Conservation (phyloP, 2,888 invertebrate species). For the Spicauda simplicius region DNA sequence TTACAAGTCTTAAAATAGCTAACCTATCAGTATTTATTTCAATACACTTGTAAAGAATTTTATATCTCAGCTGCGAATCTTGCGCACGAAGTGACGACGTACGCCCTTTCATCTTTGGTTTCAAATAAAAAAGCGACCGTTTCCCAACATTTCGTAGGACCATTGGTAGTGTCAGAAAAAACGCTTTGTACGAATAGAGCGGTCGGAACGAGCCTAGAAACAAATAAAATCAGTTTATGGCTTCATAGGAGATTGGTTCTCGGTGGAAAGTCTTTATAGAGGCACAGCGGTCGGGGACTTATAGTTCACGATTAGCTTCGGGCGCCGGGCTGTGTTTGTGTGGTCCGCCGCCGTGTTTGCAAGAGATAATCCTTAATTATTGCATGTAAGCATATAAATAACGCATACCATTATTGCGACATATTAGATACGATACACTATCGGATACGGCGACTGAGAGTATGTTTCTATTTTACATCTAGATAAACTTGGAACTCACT, state of each 20-base stretch:
- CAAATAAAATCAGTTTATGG: conserved; percentile 67
- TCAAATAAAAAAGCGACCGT: conserved; percentile 22
- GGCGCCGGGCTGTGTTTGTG: conserved; percentile 68
- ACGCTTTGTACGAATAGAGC: conserved; percentile 18
- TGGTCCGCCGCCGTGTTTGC: conserved; percentile 61
- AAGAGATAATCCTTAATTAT: conserved; percentile 36
- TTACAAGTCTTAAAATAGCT: conserved; percentile 16
- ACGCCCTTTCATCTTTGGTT: conserved; percentile 20
- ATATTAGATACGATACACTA: conserved; percentile 26
- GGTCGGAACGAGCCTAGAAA: conserved; percentile 53
- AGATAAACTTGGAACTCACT: conserved; percentile 28
- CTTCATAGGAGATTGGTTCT: conserved; percentile 68
- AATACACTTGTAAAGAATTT: background rate
- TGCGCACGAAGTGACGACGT: conserved; percentile 13
- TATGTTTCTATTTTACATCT: conserved; percentile 27
- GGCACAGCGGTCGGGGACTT: conserved; percentile 61
- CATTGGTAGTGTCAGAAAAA: conserved; percentile 3
- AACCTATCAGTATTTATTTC: conserved; percentile 2
- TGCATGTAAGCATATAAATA: conserved; percentile 34
- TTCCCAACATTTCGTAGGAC: conserved; percentile 13
- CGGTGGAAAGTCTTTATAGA: conserved; percentile 66
- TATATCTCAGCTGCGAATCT: background rate
- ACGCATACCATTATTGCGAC: conserved; percentile 32
- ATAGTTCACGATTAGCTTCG: conserved; percentile 74
- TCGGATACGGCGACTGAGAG: conserved; percentile 11